Conservation (phyloP, 2,797 vertebrate genomes). For the Tamandua tetradactyla region DNA sequence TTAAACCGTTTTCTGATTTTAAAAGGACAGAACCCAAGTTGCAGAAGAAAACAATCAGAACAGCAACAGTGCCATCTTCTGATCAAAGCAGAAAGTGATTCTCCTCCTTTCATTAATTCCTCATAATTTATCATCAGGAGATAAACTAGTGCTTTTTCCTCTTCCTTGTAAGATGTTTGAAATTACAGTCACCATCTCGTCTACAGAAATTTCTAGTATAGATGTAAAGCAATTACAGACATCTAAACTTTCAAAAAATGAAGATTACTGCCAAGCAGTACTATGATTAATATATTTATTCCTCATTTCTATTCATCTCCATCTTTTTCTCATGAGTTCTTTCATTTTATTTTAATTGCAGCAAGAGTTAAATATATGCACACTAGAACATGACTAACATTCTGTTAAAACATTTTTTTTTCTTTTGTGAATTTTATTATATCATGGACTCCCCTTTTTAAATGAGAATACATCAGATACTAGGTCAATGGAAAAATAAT, state of each 20-base stretch:
- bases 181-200: conserved; percentile 17
- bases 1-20: conserved; percentile 74
- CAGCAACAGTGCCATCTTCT: conserved; percentile 87
- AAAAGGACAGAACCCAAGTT: conserved; percentile 61
- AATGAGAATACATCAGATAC: conserved; percentile 50
- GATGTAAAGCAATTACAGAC: conserved; percentile 5
- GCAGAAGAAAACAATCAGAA: conserved; percentile 47
- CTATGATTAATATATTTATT: conserved; percentile 22
- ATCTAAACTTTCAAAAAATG: not conserved
- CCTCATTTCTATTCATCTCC: conserved; percentile 3
- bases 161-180: not conserved
- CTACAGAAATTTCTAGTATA: not conserved
- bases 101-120: not conserved
- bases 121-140: conserved; percentile 36
- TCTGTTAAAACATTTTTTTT: conserved; percentile 35
- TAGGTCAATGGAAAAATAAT: conserved; percentile 4
- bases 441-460: not conserved
- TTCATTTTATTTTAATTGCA: too few species aligned
- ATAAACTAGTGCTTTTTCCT: conserved; percentile 16
- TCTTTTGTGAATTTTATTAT: conserved; percentile 49
- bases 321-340: too few species aligned
- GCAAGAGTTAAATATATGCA: too few species aligned
- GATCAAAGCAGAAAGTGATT: conserved; percentile 59
- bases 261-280: not conserved
- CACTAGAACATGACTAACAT: conserved; percentile 27